phyloP scores from a whole-genome alignment of 1,140 invertebrate species.

The Aphaenogaster rudis region DNA sequence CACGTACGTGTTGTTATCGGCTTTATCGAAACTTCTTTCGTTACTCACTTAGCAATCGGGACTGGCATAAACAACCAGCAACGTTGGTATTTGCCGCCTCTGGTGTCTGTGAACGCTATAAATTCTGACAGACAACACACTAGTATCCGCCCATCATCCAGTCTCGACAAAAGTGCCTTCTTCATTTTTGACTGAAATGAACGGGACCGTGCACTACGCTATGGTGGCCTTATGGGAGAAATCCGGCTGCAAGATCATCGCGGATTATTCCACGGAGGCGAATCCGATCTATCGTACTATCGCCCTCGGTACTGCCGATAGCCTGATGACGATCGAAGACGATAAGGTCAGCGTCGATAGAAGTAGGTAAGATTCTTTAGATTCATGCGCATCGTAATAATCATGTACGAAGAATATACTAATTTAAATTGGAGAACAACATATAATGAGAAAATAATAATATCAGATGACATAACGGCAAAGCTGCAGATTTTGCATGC shows the following conservation, averaged over 20 bases:
- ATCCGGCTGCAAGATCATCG: slow-evolving; percentile 74
- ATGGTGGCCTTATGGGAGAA: slow-evolving; percentile 76
- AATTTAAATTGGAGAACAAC: neutral
- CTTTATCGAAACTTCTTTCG: slow-evolving; percentile 72
- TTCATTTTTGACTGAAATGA: slow-evolving; percentile 86
- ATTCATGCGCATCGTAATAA: neutral
- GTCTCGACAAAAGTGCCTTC: neutral
- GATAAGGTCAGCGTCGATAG: slow-evolving; percentile 77
- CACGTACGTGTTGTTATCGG: slow-evolving; percentile 40
- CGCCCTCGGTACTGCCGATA: slow-evolving; percentile 68
- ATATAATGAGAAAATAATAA: neutral
- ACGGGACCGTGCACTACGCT: slow-evolving; percentile 73
- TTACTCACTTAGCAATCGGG: slow-evolving; percentile 82
- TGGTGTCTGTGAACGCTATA: neutral
- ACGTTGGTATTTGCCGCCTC: slow-evolving; percentile 3
- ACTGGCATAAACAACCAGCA: slow-evolving; percentile 88
- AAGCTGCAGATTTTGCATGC: neutral
- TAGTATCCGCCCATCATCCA: slow-evolving; percentile 7
- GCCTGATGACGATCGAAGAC: slow-evolving; percentile 70
- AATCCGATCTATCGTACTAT: slow-evolving; percentile 66
- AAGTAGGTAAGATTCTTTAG: slow-evolving; percentile 74
- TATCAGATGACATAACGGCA: neutral
- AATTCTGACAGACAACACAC: slow-evolving; percentile 7
- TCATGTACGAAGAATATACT: neutral
- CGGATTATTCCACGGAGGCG: slow-evolving; percentile 72